Evolutionary conservation across 2,113 vertebrate species (phyloP), one percentile per base, ranked within the genome.

Genomic region (Tachysurus vachellii): DNA sequence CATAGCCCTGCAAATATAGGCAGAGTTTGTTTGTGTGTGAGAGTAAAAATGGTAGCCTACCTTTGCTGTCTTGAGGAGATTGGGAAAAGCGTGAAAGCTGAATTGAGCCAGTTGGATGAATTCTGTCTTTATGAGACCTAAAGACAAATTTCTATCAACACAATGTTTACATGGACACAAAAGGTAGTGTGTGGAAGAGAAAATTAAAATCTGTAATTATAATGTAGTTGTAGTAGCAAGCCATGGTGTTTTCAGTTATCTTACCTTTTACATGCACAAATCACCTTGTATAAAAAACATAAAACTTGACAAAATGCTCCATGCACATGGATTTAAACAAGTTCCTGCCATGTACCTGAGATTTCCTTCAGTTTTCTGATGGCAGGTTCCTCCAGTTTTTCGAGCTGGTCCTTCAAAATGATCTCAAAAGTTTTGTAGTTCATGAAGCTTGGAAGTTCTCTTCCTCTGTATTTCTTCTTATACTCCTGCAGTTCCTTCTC

Each of bases 351-450:
- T 56, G 28, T 87, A 95, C 96, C 87, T 0, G 93, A 89, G 10
- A 95, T 85, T 0, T 76, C 91, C 79, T 95, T 95, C 23, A 97
- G 90, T 76, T 93, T 94, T 0, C 10, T 85, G 0, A 97, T 0
- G 0, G 97, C 96, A 0, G 97, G 97, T 36, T 95, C 93, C 83
- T 97, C 96, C 85, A 98, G 90, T 0, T 75, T 36, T 28, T 66
- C 75, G 77, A 98, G 92, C 82, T 97, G 95, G 0, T 95, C 85
- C 85, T 92, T 96, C 42, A 97, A 71, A 21, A 97, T 94, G 2
- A 83, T 85, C 90, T 98, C 97, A 88, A 98, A 97, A 0, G 94
- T 96, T 83, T 89, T 96, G 89, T 95, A 97, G 88, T 93, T 98
- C 89, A 93, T 92, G 90, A 98, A 97, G 0, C 96, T 96, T 0